Conservation (phyloP, 2,888 invertebrate species). For the Clistopyga incitator region DNA sequence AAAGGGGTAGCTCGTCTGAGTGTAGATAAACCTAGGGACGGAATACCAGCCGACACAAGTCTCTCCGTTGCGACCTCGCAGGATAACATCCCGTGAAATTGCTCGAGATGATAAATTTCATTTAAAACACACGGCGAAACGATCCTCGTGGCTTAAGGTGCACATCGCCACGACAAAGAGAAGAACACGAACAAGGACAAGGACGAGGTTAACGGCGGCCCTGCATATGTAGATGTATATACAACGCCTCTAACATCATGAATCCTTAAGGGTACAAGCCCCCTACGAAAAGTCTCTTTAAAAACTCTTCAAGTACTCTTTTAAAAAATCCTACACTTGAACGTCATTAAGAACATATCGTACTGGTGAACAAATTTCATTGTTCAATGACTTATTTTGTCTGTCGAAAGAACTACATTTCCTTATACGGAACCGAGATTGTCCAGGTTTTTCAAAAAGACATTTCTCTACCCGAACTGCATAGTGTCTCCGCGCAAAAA, state of each 20-base stretch:
- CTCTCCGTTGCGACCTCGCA: conserved; percentile 41
- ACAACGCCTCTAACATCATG: conserved; percentile 17
- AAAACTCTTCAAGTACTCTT: too few species aligned
- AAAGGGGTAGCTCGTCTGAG: not conserved
- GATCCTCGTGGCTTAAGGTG: conserved; percentile 56
- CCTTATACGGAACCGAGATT: too few species aligned
- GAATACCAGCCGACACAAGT: conserved; percentile 3
- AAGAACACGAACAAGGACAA: conserved; percentile 36
- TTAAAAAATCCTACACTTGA: too few species aligned
- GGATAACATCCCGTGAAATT: conserved; percentile 78
- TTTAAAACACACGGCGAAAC: conserved; percentile 72
- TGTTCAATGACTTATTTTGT: too few species aligned
- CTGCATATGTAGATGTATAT: too few species aligned
- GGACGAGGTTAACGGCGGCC: conserved; percentile 39
- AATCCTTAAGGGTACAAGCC: not conserved
- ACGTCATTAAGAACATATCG: too few species aligned
- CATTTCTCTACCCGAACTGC: too few species aligned
- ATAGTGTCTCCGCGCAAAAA: too few species aligned
- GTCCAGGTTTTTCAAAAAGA: too few species aligned
- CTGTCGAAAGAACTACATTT: too few species aligned
- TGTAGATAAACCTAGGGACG: conserved; percentile 15
- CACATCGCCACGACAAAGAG: conserved; percentile 42
- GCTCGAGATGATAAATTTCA: conserved; percentile 77
- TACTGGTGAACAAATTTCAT: too few species aligned
- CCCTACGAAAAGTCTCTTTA: too few species aligned